Conservation (phyloP, 2,797 vertebrate species). For the Basileuterus tristriatus region DNA sequence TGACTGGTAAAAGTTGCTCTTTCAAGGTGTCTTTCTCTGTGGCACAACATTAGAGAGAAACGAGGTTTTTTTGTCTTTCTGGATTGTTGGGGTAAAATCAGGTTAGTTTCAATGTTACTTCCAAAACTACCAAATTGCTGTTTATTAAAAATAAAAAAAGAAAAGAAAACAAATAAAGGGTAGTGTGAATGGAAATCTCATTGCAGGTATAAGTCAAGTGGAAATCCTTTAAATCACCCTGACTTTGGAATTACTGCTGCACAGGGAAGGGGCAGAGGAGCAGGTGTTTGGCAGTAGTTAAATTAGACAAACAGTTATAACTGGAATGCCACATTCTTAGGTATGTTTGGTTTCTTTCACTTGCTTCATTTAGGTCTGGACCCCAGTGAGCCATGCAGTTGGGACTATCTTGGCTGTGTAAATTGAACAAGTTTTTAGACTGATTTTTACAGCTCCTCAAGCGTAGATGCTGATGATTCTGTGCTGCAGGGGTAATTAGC, state of each 20-base stretch:
- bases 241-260: not conserved
- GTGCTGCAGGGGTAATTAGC: slow-evolving; percentile 8
- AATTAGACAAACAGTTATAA: not conserved
- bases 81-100: not conserved
- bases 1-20: not conserved
- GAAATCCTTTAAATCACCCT: not conserved
- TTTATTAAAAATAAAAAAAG: not conserved
- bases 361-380: not conserved
- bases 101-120: not conserved
- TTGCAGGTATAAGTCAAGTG: not conserved
- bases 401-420: not conserved
- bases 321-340: not conserved
- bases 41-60: not conserved
- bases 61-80: rapidly evolving
- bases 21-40: not conserved
- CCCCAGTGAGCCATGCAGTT: not conserved
- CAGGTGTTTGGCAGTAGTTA: not conserved
- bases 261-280: not conserved
- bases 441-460: not conserved
- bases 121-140: not conserved
- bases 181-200: not conserved
- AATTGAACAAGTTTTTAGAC: not conserved
- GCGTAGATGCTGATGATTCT: not conserved
- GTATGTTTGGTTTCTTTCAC: not conserved
- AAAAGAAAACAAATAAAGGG: rapidly evolving